Base-by-base conservation (phyloP, 2,113 vertebrate species). In the Ictalurus furcatus region DNA sequence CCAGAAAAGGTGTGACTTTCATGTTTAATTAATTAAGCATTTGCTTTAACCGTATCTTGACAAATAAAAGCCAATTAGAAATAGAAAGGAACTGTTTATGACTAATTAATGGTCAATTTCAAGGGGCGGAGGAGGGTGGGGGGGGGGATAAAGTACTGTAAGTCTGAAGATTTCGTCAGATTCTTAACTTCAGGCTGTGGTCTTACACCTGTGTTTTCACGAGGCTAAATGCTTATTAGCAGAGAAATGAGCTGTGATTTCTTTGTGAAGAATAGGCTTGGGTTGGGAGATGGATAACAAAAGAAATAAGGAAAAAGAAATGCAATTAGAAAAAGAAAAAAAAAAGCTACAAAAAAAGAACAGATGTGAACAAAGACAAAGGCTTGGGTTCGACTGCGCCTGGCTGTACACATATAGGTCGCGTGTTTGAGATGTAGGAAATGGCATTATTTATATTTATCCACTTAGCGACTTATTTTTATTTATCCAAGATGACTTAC, bases 21-120 rank as follows among this genome's bases (percentile, higher is more conserved):
- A 95, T 94, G 94, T 96, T 95, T 95, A 96, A 96, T 96, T 95
- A 95, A 96, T 95, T 95, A 95, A 94, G 92, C 91, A 67, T 92
- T 95, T 91, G 94, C 94, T 95, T 95, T 94, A 94, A 94, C 92
- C 93, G 93, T 91, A 94, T 93, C 94, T 93, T 93, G 94, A 95
- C 94, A 95, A 95, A 96, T 94, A 91, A 88, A 92, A 92, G 93
- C 91, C 94, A 95, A 94, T 95, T 96, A 94, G 93, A 95, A 92
- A 91, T 92, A 90, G 91, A 93, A 89, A 90, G 92, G 89, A 94
- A 93, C 93, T 92, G 93, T 96, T 96, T 94, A 94, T 91, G 88
- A 91, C 78, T 94, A 94, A 95, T 95, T 94, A 94, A 95, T 94
- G 94, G 93, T 84, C 92, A 92, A 94, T 94, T 95, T 94, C 92